Evolutionary conservation across 2,888 invertebrate species (phyloP).

Genomic region (Acleris holmiana): DNA sequence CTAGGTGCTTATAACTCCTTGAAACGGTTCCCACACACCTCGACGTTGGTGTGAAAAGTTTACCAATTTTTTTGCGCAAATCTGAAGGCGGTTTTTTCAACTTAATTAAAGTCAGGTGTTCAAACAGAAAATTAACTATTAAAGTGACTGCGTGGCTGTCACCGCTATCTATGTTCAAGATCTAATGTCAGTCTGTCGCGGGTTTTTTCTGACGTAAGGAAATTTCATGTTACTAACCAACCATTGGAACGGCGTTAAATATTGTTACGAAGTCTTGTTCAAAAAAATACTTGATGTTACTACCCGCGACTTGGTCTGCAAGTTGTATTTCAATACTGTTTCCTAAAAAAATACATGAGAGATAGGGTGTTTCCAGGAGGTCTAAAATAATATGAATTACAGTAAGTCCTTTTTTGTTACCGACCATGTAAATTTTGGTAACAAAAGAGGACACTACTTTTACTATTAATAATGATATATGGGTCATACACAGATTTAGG

Average conservation of each 20-base stretch:
- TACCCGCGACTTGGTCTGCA: no score
- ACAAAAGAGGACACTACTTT: no score
- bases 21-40: constrained; percentile 15
- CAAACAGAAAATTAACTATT: constrained; percentile 32
- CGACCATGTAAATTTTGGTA: no score
- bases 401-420: no score
- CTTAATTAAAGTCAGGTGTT: constrained; percentile 26
- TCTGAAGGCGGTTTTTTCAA: constrained; percentile 4
- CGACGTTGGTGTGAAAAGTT: constrained; percentile 7
- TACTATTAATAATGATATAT: no score
- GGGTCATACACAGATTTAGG: no score
- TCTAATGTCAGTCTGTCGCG: constrained; percentile 30
- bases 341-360: no score
- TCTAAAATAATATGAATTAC: no score
- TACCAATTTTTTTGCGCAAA: constrained; percentile 17
- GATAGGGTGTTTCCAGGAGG: no score
- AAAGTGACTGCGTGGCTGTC: constrained; percentile 30
- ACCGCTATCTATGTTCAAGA: constrained; percentile 34
- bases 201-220: constrained; percentile 22
- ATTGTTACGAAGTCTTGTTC: not conserved
- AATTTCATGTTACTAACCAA: constrained; percentile 16
- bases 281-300: not conserved
- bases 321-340: no score
- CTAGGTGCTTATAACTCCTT: no score
- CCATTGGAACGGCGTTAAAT: constrained; percentile 8